Percentiles rank a stretch among this genome's conserved stretches.
Evolutionary conservation across 1,140 invertebrate genomes (phyloP).

Genomic region (Platorchestia sp.): DNA sequence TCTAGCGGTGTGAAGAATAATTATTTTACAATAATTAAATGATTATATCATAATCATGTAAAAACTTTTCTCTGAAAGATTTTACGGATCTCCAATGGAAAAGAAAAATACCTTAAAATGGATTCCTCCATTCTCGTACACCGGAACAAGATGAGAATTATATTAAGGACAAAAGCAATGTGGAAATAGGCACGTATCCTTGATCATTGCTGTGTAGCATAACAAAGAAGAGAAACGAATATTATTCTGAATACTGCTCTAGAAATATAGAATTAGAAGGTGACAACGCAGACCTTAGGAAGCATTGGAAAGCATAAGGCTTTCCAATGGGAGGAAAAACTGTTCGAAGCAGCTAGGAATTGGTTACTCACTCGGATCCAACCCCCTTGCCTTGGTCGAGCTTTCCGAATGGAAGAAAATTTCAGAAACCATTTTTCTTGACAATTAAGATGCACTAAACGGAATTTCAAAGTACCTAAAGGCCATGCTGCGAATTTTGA

Average conservation of each 20-base stretch:
- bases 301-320: background rate
- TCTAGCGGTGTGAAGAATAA: background rate
- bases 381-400: background rate
- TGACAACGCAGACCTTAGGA: background rate
- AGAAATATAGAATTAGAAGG: background rate
- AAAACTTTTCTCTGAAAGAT: too few species aligned
- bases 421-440: too few species aligned
- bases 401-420: background rate
- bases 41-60: too few species aligned
- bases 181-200: background rate
- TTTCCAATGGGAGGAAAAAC: background rate
- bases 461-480: too few species aligned
- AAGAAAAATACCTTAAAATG: background rate
- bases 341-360: background rate
- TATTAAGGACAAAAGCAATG: background rate
- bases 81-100: background rate
- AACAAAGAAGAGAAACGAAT: background rate
- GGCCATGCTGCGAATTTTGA: too few species aligned
- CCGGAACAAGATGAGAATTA: background rate
- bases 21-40: too few species aligned
- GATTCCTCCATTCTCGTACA: background rate
- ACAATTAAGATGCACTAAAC: too few species aligned
- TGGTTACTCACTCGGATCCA: background rate
- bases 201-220: background rate
- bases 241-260: background rate